Percentiles rank a stretch among this genome's conserved stretches.
These are phyloP conservation scores for Mesoclemmys tuberculata DNA, from an alignment of 2,113 vertebrate species.

Conservation along the genomic window DNA sequence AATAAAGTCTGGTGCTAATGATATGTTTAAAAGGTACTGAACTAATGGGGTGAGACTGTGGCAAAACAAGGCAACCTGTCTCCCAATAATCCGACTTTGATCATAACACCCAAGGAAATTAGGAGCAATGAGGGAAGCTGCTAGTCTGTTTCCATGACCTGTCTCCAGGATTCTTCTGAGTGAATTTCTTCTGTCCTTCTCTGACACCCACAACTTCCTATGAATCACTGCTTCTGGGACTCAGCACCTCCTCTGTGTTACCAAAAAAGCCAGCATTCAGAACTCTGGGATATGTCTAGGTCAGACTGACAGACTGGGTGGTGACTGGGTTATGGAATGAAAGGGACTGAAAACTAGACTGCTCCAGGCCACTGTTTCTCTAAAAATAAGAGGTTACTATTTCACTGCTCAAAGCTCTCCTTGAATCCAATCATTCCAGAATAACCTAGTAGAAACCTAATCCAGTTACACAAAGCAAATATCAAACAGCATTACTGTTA, in stretches of 20 bases:
- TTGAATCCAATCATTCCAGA: not conserved
- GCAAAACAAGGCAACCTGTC: not conserved
- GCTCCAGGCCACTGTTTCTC: not conserved
- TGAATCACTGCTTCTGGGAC: not conserved
- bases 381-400: not conserved
- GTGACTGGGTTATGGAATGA: not conserved
- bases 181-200: not conserved
- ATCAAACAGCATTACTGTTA: not conserved
- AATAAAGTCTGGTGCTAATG: slow-evolving; percentile 2
- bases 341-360: not conserved
- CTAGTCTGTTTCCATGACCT: not conserved
- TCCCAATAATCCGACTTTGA: not conserved
- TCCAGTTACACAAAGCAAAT: not conserved
- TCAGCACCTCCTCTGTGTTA: not conserved
- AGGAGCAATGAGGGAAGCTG: too few relatives aligned
- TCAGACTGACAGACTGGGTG: not conserved
- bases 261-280: not conserved
- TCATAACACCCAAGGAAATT: too few relatives aligned
- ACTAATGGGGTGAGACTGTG: not conserved
- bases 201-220: not conserved
- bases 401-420: not conserved
- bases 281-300: not conserved
- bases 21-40: fast-evolving
- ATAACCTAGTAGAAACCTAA: not conserved
- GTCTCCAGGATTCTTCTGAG: not conserved